Conservation (phyloP, 2,113 vertebrate genomes). For the Chauna torquata region DNA sequence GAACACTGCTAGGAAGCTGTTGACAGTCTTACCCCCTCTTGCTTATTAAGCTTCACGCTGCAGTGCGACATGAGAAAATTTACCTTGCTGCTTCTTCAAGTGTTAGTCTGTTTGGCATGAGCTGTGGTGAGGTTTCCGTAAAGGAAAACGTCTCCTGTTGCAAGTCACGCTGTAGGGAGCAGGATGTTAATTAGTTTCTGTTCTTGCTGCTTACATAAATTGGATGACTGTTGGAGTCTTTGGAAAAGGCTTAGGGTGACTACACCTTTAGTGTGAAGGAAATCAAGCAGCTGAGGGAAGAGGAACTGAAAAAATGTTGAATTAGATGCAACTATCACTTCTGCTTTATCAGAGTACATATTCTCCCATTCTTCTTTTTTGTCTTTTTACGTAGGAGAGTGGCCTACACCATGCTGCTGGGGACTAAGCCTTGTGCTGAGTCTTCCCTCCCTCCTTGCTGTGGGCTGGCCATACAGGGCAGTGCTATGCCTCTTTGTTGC, state of each 20-base stretch:
- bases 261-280: not conserved
- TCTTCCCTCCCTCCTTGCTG: not conserved
- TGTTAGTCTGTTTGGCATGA: not conserved
- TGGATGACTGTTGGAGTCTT: not conserved
- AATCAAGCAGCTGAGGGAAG: not conserved
- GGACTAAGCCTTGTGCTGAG: not conserved
- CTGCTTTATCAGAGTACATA: not conserved
- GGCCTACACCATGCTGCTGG: not conserved
- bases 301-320: not conserved
- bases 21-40: not conserved
- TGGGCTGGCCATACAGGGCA: accelerated
- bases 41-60: not conserved
- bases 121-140: not conserved
- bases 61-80: not conserved
- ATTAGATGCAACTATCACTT: not conserved
- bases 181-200: not conserved
- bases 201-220: not conserved
- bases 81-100: not conserved
- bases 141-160: not conserved
- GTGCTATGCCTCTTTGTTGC: not conserved
- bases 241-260: not conserved
- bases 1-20: not conserved
- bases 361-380: not conserved
- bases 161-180: not conserved
- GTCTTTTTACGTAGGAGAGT: not conserved